A percentile compares a stretch with the other conserved stretches of the same genome.
These are phyloP conservation scores for Drosophila mettleri DNA, from an alignment of 2,888 invertebrate genomes.

Conservation along the genomic window DNA sequence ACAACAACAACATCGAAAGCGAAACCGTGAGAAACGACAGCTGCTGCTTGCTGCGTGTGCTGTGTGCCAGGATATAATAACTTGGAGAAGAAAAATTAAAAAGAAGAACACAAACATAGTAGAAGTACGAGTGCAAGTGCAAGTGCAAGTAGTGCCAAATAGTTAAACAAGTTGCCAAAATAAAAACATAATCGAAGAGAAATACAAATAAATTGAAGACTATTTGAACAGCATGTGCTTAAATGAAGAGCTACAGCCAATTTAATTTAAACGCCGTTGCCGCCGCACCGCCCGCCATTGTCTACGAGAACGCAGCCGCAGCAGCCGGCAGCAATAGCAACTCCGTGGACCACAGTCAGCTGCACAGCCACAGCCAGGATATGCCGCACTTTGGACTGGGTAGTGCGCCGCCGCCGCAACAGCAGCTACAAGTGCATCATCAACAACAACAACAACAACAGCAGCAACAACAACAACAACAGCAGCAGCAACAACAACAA, in stretches of 20 bases:
- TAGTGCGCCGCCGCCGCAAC: conserved; percentile 78
- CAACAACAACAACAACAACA: conserved; percentile 64
- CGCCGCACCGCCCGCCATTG: conserved; percentile 68
- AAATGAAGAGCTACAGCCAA: conserved; percentile 81
- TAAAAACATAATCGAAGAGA: background rate
- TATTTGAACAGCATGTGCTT: conserved; percentile 70
- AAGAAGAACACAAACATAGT: conserved; percentile 43
- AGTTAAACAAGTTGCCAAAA: conserved; percentile 73
- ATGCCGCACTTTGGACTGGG: conserved; percentile 86
- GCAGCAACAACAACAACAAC: conserved; percentile 54
- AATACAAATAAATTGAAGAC: conserved; percentile 13
- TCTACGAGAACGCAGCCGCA: conserved; percentile 73
- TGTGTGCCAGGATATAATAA: conserved; percentile 42
- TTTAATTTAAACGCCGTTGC: conserved; percentile 74
- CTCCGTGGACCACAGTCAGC: conserved; percentile 61
- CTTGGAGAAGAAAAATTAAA: conserved; percentile 38
- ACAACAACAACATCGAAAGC: conserved; percentile 60
- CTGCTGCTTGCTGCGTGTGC: conserved; percentile 73
- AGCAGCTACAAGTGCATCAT: conserved; percentile 69
- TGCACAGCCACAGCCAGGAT: conserved; percentile 71
- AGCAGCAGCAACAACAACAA: conserved; percentile 77
- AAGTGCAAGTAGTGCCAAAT: conserved; percentile 66
- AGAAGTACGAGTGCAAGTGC: conserved; percentile 28
- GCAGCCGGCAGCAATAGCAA: conserved; percentile 48
- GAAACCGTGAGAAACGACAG: conserved; percentile 80